Conservation (phyloP, 1,140 invertebrate species). For the Zaprionus vittiger region DNA sequence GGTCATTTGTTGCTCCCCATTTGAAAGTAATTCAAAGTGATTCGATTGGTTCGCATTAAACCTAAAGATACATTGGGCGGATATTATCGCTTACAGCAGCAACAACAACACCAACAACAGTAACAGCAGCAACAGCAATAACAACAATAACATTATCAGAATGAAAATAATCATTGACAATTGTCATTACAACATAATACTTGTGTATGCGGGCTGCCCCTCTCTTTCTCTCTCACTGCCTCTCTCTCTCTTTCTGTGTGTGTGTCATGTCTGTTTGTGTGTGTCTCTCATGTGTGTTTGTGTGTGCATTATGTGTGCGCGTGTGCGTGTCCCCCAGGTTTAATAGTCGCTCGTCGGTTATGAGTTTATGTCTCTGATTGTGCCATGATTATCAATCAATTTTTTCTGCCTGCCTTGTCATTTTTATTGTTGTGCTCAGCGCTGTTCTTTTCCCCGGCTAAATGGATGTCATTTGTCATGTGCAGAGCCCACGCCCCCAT, state of each 20-base stretch:
- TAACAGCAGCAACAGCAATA: neutral
- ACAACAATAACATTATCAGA: slow-evolving; percentile 14
- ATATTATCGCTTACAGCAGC: slow-evolving; percentile 17
- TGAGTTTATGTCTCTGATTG: slow-evolving; percentile 43
- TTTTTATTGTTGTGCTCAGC: slow-evolving; percentile 28
- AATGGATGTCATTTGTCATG: slow-evolving; percentile 48
- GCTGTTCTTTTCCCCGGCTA: neutral
- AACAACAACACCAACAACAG: slow-evolving; percentile 9
- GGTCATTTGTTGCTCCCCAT: slow-evolving; percentile 28
- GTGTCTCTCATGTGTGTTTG: neutral
- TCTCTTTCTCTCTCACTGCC: neutral
- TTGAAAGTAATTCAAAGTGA: slow-evolving; percentile 16
- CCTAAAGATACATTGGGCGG: slow-evolving; percentile 19
- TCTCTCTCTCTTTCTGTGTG: neutral
- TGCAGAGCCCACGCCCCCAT: neutral
- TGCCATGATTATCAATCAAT: slow-evolving; percentile 55
- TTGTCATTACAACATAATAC: slow-evolving; percentile 30
- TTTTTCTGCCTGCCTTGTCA: slow-evolving; percentile 39
- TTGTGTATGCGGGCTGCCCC: neutral
- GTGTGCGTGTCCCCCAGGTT: slow-evolving; percentile 27
- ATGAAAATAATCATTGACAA: slow-evolving; percentile 39
- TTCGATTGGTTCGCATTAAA: slow-evolving; percentile 25
- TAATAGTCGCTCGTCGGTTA: slow-evolving; percentile 28
- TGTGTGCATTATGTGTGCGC: slow-evolving; percentile 6
- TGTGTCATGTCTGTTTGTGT: slow-evolving; percentile 1